Conservation (phyloP, 2,113 vertebrate species). For the Cisticola juncidis region DNA sequence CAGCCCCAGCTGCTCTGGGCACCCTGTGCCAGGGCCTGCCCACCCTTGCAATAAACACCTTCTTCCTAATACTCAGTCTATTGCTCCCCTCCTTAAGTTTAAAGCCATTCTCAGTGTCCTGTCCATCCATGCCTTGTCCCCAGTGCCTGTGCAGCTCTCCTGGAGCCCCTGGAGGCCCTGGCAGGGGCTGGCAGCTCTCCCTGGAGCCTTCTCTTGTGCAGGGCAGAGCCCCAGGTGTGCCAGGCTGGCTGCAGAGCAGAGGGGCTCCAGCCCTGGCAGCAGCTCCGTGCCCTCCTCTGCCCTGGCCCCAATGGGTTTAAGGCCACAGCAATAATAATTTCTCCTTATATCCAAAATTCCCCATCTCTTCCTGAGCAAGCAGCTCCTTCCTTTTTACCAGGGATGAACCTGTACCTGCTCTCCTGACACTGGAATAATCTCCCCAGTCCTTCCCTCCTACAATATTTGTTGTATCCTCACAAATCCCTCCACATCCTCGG, state of each 20-base stretch:
- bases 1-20: neutral
- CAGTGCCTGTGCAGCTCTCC: neutral
- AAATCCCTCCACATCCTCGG: neutral
- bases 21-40: neutral
- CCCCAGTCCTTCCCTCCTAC: neutral
- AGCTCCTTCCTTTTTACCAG: neutral
- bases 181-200: neutral
- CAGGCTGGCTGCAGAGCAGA: neutral
- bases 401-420: neutral
- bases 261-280: neutral
- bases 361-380: neutral
- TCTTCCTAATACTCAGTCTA: neutral
- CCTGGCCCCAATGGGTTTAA: neutral
- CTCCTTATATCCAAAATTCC: neutral
- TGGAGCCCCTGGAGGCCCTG: neutral
- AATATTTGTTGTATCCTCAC: neutral
- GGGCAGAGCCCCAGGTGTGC: neutral
- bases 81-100: fast-evolving
- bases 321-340: too few relatives aligned
- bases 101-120: neutral
- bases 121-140: neutral
- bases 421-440: neutral
- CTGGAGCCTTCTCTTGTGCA: neutral
- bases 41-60: neutral
- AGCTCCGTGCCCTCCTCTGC: neutral